These are phyloP conservation scores for Agrochola lychnidis DNA, from an alignment of 2,888 invertebrate genomes.

Conservation along the genomic window DNA sequence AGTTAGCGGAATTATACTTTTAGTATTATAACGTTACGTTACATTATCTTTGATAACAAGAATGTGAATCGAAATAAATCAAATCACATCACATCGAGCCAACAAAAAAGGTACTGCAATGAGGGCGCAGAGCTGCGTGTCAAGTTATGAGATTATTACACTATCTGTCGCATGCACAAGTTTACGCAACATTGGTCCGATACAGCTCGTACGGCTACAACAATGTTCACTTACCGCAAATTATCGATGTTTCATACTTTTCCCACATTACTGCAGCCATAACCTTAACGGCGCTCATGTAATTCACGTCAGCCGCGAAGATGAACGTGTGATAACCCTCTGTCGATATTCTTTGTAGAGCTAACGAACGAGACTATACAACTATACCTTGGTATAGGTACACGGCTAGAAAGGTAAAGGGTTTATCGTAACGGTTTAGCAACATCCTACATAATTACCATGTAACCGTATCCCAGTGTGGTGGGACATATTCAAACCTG, in stretches of 20 bases:
- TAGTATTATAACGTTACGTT: not conserved
- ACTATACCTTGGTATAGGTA: conserved; percentile 5
- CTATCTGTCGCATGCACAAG: conserved; percentile 70
- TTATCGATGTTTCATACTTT: conserved; percentile 84
- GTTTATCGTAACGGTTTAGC: conserved; percentile 61
- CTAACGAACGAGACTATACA: conserved; percentile 47
- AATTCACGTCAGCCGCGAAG: conserved; percentile 66
- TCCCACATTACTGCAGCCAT: conserved; percentile 79
- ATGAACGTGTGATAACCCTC: conserved; percentile 68
- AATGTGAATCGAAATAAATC: conserved; percentile 4
- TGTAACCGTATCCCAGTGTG: conserved; percentile 62
- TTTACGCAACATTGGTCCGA: conserved; percentile 67
- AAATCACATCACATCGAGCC: not conserved
- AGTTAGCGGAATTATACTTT: not conserved
- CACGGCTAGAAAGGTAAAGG: conserved; percentile 48
- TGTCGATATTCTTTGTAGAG: conserved; percentile 64
- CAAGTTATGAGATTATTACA: conserved; percentile 54
- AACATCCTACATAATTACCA: conserved; percentile 54
- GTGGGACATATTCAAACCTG: conserved; percentile 73
- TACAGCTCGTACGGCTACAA: conserved; percentile 56
- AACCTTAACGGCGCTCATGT: conserved; percentile 79
- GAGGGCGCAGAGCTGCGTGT: conserved; percentile 26
- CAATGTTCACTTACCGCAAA: conserved; percentile 78
- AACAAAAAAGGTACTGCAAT: conserved; percentile 19
- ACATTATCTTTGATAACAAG: not conserved